Base-by-base conservation (phyloP, 2,113 vertebrate species). In the Helogale parvula region DNA sequence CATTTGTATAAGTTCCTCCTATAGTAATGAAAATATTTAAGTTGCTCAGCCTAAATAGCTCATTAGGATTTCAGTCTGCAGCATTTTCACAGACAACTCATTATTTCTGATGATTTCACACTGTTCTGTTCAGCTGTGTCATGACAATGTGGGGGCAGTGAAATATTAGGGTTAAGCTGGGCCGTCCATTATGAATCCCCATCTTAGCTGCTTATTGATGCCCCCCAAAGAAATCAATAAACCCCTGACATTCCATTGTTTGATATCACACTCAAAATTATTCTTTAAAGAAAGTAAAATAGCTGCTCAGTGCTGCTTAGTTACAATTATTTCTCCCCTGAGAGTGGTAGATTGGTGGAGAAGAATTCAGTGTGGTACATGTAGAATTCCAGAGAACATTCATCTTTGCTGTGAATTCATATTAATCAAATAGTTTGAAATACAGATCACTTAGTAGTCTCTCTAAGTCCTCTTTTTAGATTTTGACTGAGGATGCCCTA, bases 91-190 rank as follows among this genome's bases (percentile, higher is more conserved):
- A 71, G 89, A 77, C 41, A 90, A 76, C 60, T 88, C 76, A 85
- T 94, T 93, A 91, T 96, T 97, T 97, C 57, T 82, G 77, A 95
- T 88, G 77, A 96, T 93, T 93, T 93, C 68, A 98, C 35, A 69
- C 50, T 92, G 41, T 54, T 85, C 31, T 54, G 15, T 66, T 79
- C 21, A 86, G 29, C 60, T 94, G 88, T 38, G 11, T 90, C 57
- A 25, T 17, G n/a, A 72, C 57, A 57, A n/a, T 81, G 29, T 84
- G 6, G 50, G 17, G 7, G 29, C 17, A 66, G 33, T 94, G 66
- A 96, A 93, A 68, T 89, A 88, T 92, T 66, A 90, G 23, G 45
- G 77, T 74, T 81, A 81, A 88, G 88, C 14, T 60, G 71, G 66
- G 5, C 41, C 41, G 38, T 76, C 13, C 79, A 71, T 63, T 74